A percentile compares a stretch with the other conserved stretches of the same genome.
Conservation (phyloP, 2,888 invertebrate species). For the Hemaris fuciformis region DNA sequence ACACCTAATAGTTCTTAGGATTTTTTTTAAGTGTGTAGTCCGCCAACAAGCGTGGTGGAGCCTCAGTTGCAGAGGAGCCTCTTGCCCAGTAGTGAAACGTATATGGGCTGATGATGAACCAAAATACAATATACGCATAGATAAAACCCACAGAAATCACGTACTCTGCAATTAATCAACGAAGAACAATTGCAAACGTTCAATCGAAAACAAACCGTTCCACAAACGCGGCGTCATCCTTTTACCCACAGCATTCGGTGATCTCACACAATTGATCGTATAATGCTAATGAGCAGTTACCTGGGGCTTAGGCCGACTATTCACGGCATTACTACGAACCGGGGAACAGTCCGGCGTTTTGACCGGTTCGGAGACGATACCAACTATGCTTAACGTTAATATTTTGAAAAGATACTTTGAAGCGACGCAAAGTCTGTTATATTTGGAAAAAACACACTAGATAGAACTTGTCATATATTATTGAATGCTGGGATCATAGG, state of each 20-base stretch:
- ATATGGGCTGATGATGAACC: too few species aligned
- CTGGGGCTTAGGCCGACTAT: neutral
- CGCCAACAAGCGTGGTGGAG: too few species aligned
- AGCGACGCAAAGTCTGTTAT: too few species aligned
- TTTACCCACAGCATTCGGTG: slow-evolving; percentile 39
- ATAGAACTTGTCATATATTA: too few species aligned
- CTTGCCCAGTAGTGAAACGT: too few species aligned
- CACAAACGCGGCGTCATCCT: slow-evolving; percentile 47
- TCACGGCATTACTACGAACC: neutral
- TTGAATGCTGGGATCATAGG: too few species aligned
- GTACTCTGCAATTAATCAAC: neutral
- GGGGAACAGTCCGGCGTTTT: neutral
- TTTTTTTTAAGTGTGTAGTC: too few species aligned
- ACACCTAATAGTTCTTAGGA: too few species aligned
- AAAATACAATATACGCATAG: neutral
- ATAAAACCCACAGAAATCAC: neutral
- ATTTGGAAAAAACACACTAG: too few species aligned
- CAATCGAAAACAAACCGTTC: slow-evolving; percentile 20
- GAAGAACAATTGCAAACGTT: neutral
- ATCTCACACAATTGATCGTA: slow-evolving; percentile 39
- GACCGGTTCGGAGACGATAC: neutral
- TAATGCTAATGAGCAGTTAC: slow-evolving; percentile 49
- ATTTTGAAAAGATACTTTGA: too few species aligned
- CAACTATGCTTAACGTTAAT: neutral
- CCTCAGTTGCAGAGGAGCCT: too few species aligned